These are phyloP conservation scores for Drosophila persimilis DNA, from an alignment of 1,140 invertebrate genomes.

Conservation along the genomic window DNA sequence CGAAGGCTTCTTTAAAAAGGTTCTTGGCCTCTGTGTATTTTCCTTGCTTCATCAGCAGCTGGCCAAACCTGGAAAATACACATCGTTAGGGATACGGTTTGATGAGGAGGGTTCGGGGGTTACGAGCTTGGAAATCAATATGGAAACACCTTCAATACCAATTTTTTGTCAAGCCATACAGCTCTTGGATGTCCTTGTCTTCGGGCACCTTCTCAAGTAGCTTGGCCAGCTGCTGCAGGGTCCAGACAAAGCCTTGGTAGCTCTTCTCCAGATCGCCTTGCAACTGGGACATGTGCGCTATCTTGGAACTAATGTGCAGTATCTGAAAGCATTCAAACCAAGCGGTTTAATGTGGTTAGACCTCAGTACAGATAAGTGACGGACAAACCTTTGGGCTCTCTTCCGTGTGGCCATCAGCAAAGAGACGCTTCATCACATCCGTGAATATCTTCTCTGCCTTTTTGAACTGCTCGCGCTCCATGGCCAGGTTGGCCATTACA, in stretches of 20 bases:
- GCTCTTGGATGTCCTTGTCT: slow-evolving; percentile 70
- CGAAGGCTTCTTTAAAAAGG: slow-evolving; percentile 88
- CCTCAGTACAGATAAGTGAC: slow-evolving; percentile 79
- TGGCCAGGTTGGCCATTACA: slow-evolving; percentile 94
- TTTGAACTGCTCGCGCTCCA: slow-evolving; percentile 88
- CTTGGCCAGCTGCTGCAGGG: slow-evolving; percentile 87
- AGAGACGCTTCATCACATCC: slow-evolving; percentile 90
- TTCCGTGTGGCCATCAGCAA: slow-evolving; percentile 87
- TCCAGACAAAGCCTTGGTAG: slow-evolving; percentile 89
- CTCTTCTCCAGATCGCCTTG: slow-evolving; percentile 87
- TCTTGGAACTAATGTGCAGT: slow-evolving; percentile 86
- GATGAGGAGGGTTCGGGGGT: not conserved
- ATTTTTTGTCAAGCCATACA: slow-evolving; percentile 86
- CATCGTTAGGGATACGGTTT: not conserved
- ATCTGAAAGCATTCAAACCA: slow-evolving; percentile 34
- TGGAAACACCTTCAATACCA: slow-evolving; percentile 84
- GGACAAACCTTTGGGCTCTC: slow-evolving; percentile 87
- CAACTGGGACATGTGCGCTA: slow-evolving; percentile 87
- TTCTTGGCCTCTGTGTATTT: slow-evolving; percentile 87
- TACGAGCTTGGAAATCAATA: not conserved
- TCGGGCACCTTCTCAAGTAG: slow-evolving; percentile 56
- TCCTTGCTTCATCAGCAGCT: slow-evolving; percentile 88
- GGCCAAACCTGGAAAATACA: slow-evolving; percentile 89
- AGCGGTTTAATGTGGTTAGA: not conserved
- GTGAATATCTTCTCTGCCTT: slow-evolving; percentile 94